Percentiles rank a stretch among this genome's conserved stretches.
Evolutionary conservation across 2,888 invertebrate species (phyloP).

Genomic region (Eupithecia vulgata): DNA sequence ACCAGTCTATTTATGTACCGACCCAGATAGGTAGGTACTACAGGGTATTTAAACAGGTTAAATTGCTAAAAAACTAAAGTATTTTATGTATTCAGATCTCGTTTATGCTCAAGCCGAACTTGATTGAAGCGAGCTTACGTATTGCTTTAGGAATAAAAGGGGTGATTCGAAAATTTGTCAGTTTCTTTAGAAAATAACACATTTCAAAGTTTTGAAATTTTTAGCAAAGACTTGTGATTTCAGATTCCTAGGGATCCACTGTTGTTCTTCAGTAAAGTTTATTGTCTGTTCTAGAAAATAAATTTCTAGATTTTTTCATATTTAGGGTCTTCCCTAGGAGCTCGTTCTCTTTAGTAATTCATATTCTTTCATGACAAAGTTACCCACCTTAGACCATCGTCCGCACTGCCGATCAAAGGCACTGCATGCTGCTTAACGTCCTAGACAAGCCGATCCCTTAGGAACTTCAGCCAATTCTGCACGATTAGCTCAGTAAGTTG

Average conservation of each 20-base stretch:
- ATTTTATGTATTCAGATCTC: background rate
- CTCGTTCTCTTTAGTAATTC: background rate
- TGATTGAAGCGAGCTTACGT: background rate
- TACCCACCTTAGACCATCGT: conserved; percentile 99
- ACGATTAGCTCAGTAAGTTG: conserved; percentile 91
- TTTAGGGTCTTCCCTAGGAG: background rate
- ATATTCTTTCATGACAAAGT: background rate
- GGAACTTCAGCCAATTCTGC: conserved; percentile 99
- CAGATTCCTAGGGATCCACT: background rate
- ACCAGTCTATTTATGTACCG: conserved; percentile 35
- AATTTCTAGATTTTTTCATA: background rate
- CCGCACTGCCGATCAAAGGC: conserved; percentile 96
- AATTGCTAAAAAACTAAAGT: conserved; percentile 15
- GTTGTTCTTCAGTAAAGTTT: background rate
- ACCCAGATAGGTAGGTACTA: background rate
- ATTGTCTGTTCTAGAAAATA: no score
- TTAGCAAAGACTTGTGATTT: background rate
- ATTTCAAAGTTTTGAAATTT: background rate
- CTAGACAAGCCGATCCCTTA: conserved; percentile 98
- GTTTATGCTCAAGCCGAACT: background rate
- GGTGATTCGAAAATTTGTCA: background rate
- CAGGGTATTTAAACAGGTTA: conserved; percentile 29
- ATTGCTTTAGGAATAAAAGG: background rate
- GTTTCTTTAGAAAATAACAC: background rate
- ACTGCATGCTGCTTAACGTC: conserved; percentile 99